phyloP scores from a whole-genome alignment of 2,797 vertebrate genomes.

The Nannoperca australis region DNA sequence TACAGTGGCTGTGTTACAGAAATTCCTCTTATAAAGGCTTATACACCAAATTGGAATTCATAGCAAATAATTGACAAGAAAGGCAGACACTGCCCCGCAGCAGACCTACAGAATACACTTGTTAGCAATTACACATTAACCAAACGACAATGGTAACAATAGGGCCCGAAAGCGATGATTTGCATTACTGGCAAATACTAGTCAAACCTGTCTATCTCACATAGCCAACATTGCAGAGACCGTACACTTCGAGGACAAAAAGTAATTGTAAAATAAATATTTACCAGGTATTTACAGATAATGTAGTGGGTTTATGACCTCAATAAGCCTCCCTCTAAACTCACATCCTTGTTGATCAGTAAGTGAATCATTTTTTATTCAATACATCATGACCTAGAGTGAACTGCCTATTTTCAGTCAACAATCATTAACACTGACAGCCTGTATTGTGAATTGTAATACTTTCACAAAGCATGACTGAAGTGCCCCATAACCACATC shows the following conservation, averaged over 20 bases:
- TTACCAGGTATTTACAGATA: conserved; percentile 30
- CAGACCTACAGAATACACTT: conserved; percentile 39
- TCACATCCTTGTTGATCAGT: conserved; percentile 31
- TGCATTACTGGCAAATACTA: conserved; percentile 39
- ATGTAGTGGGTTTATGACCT: conserved; percentile 18
- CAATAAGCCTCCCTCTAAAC: conserved; percentile 4
- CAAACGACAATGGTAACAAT: conserved; percentile 53
- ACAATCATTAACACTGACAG: conserved; percentile 34
- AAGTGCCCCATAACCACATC: neutral
- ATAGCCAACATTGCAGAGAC: neutral
- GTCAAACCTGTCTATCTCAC: conserved; percentile 1
- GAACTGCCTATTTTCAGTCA: conserved; percentile 7
- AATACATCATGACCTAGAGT: neutral
- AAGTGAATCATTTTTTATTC: conserved; percentile 10
- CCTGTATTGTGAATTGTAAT: neutral
- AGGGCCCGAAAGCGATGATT: conserved; percentile 41
- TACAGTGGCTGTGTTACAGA: conserved; percentile 6
- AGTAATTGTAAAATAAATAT: conserved; percentile 42
- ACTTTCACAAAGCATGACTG: neutral
- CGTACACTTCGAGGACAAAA: conserved; percentile 6
- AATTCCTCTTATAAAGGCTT: conserved; percentile 30
- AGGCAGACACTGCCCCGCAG: conserved; percentile 12
- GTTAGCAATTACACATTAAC: conserved; percentile 79
- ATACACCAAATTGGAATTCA: conserved; percentile 53
- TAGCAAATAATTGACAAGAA: conserved; percentile 77